Evolutionary conservation across 2,888 invertebrate genomes (phyloP).

Genomic region (Anorthoa munda): DNA sequence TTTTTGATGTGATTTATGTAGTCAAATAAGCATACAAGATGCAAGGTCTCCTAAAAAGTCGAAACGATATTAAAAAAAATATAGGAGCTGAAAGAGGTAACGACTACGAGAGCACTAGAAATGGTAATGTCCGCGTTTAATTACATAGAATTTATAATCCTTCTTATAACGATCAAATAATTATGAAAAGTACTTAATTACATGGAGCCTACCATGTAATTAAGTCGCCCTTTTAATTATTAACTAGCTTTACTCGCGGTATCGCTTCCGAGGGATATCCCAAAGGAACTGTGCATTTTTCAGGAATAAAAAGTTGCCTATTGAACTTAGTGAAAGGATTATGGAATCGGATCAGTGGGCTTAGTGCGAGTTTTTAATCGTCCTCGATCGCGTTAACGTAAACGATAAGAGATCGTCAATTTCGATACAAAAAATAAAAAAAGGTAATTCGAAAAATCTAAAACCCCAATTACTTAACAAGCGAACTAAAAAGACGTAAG

Average conservation of each 20-base stretch:
- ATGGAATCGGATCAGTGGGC: too few species aligned
- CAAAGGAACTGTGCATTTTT: neutral
- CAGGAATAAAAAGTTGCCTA: neutral
- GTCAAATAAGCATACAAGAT: neutral
- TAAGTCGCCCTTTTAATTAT: constrained; percentile 6
- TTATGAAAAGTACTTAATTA: constrained; percentile 40
- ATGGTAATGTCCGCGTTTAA: constrained; percentile 41
- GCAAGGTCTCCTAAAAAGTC: neutral
- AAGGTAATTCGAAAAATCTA: too few species aligned
- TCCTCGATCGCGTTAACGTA: too few species aligned
- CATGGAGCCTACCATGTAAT: neutral
- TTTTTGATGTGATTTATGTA: too few species aligned
- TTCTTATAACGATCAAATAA: constrained; percentile 35
- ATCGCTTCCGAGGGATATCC: neutral
- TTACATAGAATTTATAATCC: constrained; percentile 52
- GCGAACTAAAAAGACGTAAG: too few species aligned
- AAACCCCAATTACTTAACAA: too few species aligned
- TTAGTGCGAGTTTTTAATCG: too few species aligned
- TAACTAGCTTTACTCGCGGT: neutral
- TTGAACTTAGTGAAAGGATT: too few species aligned
- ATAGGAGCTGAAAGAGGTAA: constrained; percentile 29
- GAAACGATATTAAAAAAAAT: constrained; percentile 29
- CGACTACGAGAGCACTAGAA: constrained; percentile 11
- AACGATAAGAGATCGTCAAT: too few species aligned
- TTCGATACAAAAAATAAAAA: neutral